These are phyloP conservation scores for Aphodius sticticus DNA, from an alignment of 2,888 invertebrate species.

Conservation along the genomic window DNA sequence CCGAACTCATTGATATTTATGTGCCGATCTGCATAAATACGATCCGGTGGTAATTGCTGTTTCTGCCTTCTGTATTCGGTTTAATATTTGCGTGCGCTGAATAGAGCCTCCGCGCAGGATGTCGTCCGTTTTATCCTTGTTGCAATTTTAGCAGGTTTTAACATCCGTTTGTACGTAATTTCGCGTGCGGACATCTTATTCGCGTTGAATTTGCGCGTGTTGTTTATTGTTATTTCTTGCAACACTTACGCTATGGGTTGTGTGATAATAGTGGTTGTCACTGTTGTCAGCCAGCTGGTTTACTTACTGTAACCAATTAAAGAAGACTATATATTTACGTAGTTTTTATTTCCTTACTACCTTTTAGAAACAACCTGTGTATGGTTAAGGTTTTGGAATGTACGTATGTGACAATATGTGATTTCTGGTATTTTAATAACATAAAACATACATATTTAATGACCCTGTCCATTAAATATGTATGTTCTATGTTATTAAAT, in stretches of 20 bases:
- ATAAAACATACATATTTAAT: too few species aligned
- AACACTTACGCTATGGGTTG: not conserved
- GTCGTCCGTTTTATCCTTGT: constrained; percentile 16
- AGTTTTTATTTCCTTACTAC: too few species aligned
- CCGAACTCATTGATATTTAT: constrained; percentile 4
- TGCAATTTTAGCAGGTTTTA: not conserved
- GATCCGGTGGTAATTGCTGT: not conserved
- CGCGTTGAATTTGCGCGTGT: not conserved
- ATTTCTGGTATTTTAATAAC: too few species aligned
- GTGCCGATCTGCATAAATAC: not conserved
- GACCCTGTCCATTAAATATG: too few species aligned
- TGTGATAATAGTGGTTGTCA: not conserved
- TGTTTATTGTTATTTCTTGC: constrained; percentile 19
- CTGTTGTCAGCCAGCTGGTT: too few species aligned
- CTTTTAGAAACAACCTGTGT: too few species aligned
- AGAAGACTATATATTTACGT: too few species aligned
- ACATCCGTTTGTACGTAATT: constrained; percentile 10
- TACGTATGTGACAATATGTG: too few species aligned
- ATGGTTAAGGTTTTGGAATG: too few species aligned
- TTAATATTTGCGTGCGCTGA: not conserved
- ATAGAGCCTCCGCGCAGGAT: not conserved
- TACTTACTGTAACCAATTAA: too few species aligned
- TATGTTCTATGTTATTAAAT: too few species aligned
- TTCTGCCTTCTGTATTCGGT: not conserved
- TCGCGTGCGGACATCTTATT: constrained; percentile 5